phyloP scores from a whole-genome alignment of 2,113 vertebrate species.

The Cairina moschata region DNA sequence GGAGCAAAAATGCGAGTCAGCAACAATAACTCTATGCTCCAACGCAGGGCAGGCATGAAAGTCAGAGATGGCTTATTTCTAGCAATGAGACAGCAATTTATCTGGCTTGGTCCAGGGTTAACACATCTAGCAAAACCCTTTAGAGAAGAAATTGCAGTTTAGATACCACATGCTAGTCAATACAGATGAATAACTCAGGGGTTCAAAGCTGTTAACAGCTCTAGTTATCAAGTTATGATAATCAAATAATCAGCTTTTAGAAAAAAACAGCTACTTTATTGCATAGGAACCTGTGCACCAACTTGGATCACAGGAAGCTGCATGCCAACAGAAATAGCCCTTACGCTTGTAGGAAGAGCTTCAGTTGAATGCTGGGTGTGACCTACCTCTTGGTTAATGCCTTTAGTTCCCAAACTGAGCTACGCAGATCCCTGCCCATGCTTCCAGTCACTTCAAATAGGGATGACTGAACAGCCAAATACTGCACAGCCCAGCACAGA shows the following conservation, averaged over 20 bases:
- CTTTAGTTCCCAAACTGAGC: neutral
- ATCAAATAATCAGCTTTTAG: neutral
- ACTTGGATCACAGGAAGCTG: neutral
- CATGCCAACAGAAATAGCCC: neutral
- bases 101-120: neutral
- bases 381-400: neutral
- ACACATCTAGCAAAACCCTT: accelerated
- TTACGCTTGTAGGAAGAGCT: neutral
- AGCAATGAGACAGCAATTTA: neutral
- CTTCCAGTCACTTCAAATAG: neutral
- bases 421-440: neutral
- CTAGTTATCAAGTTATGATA: neutral
- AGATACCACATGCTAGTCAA: neutral
- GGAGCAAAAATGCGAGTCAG: neutral
- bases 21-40: neutral
- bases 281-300: neutral
- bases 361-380: neutral
- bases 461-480: neutral
- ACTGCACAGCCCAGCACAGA: neutral
- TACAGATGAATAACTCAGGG: neutral
- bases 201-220: neutral
- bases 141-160: neutral
- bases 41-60: neutral
- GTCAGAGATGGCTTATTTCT: neutral
- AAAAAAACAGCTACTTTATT: neutral